Evolutionary conservation across 2,113 vertebrate species (phyloP).

Genomic region (Circaetus cinerascens): DNA sequence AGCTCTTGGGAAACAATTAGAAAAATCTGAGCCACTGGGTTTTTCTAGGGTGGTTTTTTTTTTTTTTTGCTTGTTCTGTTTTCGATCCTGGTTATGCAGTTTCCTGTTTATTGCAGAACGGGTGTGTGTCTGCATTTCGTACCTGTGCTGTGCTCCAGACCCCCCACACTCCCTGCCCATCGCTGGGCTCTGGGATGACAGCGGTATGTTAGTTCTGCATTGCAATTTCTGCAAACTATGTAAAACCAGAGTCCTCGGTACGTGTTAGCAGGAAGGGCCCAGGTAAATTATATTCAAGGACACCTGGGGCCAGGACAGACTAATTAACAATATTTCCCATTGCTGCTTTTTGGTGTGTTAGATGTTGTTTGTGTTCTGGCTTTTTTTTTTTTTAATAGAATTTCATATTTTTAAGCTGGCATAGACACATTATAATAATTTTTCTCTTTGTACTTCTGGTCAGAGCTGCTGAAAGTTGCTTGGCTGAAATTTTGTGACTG

Average conservation of each 20-base stretch:
- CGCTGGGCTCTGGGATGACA: background rate
- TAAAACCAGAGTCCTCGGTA: background rate
- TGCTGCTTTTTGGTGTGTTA: background rate
- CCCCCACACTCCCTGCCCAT: background rate
- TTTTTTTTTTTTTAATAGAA: background rate
- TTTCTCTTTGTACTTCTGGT: background rate
- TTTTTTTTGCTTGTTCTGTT: conserved; percentile 36
- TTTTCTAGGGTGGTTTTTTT: background rate
- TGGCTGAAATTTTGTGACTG: background rate
- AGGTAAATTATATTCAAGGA: background rate
- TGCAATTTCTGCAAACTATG: background rate
- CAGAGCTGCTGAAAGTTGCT: background rate
- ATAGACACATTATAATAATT: background rate
- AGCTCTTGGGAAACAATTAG: background rate
- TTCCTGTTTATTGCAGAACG: conserved; percentile 52
- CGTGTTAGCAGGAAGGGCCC: background rate
- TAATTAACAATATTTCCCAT: background rate
- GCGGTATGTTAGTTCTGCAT: fast-evolving
- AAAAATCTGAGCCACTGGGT: conserved; percentile 32
- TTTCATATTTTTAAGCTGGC: background rate
- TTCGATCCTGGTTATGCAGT: conserved; percentile 34
- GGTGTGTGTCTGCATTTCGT: background rate
- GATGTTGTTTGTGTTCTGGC: background rate
- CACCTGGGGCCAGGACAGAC: background rate
- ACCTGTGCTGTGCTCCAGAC: background rate